Evolutionary conservation across 1,140 invertebrate species (phyloP).

Genomic region (Stenopsyche tienmushanensis): DNA sequence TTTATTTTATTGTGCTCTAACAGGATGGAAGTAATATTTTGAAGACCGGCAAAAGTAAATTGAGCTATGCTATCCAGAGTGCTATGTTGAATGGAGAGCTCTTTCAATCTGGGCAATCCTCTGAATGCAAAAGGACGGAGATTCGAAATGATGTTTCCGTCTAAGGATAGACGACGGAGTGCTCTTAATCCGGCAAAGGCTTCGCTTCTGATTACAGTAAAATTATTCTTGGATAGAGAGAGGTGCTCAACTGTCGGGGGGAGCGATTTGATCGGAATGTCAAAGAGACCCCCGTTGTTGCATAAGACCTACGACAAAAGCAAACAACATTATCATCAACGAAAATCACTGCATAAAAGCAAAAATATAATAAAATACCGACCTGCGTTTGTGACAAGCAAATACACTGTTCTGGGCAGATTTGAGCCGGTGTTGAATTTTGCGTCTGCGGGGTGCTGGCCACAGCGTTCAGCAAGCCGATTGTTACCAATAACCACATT

Average conservation of each 20-base stretch:
- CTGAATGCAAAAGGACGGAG: constrained; percentile 82
- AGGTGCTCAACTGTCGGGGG: constrained; percentile 75
- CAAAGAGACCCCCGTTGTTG: constrained; percentile 76
- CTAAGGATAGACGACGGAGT: constrained; percentile 71
- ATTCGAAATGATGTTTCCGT: constrained; percentile 75
- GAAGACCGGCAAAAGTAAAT: constrained; percentile 78
- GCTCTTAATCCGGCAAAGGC: constrained; percentile 72
- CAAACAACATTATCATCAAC: constrained; percentile 1
- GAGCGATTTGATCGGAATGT: constrained; percentile 71
- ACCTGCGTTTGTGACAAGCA: constrained; percentile 80
- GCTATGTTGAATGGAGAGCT: constrained; percentile 79
- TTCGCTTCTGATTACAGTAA: constrained; percentile 73
- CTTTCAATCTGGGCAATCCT: constrained; percentile 69
- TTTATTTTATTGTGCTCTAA: constrained; percentile 76
- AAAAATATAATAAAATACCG: constrained; percentile 47
- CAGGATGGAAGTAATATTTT: constrained; percentile 74
- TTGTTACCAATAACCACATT: constrained; percentile 41
- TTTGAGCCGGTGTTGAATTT: constrained; percentile 67
- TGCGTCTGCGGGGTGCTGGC: constrained; percentile 62
- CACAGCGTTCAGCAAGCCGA: constrained; percentile 39
- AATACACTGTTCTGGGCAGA: constrained; percentile 75
- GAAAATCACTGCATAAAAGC: background rate
- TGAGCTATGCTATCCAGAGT: constrained; percentile 72
- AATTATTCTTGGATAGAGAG: constrained; percentile 77
- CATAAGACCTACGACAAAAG: constrained; percentile 68